Evolutionary conservation across 2,888 invertebrate species (phyloP), one percentile per base, ranked within the genome.

Genomic region (Meteorus cinctellus): DNA sequence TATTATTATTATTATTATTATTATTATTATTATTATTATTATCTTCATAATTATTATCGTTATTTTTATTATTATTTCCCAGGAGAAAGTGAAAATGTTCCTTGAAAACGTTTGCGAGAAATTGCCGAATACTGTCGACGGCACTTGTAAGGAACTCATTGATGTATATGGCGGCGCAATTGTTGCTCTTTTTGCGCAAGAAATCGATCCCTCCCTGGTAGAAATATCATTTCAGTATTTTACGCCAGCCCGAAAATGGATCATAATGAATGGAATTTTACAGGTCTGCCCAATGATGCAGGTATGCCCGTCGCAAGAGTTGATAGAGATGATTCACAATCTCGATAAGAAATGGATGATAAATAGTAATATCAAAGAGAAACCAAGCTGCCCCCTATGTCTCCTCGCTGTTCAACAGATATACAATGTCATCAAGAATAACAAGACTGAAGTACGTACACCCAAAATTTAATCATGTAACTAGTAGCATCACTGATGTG

Each of bases 371-470:
- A 86, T 90, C 0, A 89, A 90, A 29, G 92, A 93, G 70, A 94
- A 94, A 82, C 92, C 93, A 24, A 94, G 93, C 83, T 97, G 97
- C 86, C 95, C 96, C 0, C 90, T 97, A 10, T 98, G 98, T 85
- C 91, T 97, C 77, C 94, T 96, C 87, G 96, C 96, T 4, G 93
- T 97, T 0, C 92, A 93, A 75, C 93, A 96, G 88, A 90, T 97
- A n/a, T 94, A 96, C 85, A 90, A 92, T 48, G 91, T 93, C 89
- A 92, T 97, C 14, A 93, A 94, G 85, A 91, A 93, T 79, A 93
- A 96, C 83, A 94, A 92, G 85, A 95, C 95, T 41, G 94, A 95
- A 92, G 95, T 95, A 19, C 6, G n/a, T 65, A 55, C 14, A 69
- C 69, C 65, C 34, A 67, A 59, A 41, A 71, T 41, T 67, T 55